phyloP scores from a whole-genome alignment of 1,140 invertebrate species.

The Drosophila neocordata region DNA sequence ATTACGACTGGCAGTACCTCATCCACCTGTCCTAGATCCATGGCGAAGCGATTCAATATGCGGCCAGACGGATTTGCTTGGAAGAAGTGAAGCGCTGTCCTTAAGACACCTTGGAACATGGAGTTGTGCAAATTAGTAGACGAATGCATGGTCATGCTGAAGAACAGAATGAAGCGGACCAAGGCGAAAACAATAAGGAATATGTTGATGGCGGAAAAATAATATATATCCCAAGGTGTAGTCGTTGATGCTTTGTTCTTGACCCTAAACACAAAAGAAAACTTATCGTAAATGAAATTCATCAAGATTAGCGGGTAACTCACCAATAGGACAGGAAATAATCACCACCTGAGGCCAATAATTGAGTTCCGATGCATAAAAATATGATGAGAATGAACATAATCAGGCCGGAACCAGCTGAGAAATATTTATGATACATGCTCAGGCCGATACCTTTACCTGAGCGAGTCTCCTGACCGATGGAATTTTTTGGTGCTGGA shows the following conservation, averaged over 20 bases:
- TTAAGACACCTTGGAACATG: conserved; percentile 64
- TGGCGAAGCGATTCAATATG: conserved; percentile 90
- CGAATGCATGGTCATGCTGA: conserved; percentile 59
- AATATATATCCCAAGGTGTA: conserved; percentile 47
- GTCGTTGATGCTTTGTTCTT: conserved; percentile 37
- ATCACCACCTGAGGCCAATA: conserved; percentile 45
- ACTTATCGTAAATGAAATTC: too few species aligned
- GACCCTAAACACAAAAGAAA: conserved; percentile 32
- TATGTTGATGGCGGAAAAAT: conserved; percentile 55
- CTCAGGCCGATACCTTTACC: conserved; percentile 25
- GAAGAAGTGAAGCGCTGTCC: conserved; percentile 90
- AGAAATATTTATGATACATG: conserved; percentile 49
- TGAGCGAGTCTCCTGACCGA: not conserved
- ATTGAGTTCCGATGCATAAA: conserved; percentile 45
- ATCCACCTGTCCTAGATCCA: conserved; percentile 91
- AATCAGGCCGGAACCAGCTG: conserved; percentile 37
- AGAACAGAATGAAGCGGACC: conserved; percentile 52
- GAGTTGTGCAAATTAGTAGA: conserved; percentile 53
- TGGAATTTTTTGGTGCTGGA: conserved; percentile 9
- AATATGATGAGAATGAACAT: conserved; percentile 30
- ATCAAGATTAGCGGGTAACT: not conserved
- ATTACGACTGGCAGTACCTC: conserved; percentile 91
- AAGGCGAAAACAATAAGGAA: conserved; percentile 61
- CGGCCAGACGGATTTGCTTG: conserved; percentile 89
- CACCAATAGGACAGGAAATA: conserved; percentile 55